A percentile compares a stretch with the other conserved stretches of the same genome.
These are phyloP conservation scores for Zosterops hypoxanthus DNA, from an alignment of 2,113 vertebrate genomes.

Conservation along the genomic window DNA sequence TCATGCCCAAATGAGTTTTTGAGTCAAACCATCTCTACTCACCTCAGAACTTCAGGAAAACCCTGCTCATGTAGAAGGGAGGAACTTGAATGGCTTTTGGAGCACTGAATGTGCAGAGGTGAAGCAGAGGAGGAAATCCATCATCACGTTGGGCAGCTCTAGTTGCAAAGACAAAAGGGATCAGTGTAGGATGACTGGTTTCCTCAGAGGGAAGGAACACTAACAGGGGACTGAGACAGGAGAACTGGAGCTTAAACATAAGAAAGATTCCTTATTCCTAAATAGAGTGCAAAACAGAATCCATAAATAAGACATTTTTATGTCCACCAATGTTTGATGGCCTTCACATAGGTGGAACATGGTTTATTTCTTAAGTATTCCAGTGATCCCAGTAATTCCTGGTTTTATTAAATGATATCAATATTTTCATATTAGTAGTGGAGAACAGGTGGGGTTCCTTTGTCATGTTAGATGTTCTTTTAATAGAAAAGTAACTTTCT, in stretches of 20 bases:
- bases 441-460: background rate
- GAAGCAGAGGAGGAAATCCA: background rate
- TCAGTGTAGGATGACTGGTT: background rate
- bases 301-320: background rate
- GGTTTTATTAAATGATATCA: background rate
- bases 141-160: background rate
- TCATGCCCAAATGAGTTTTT: background rate
- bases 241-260: background rate
- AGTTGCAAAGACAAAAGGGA: background rate
- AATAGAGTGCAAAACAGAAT: background rate
- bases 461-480: background rate
- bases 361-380: background rate
- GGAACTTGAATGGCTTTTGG: background rate
- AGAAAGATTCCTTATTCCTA: background rate
- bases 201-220: background rate
- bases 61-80: background rate
- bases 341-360: background rate
- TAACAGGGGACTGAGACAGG: background rate
- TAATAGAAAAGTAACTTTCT: background rate
- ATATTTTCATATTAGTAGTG: background rate
- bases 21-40: background rate
- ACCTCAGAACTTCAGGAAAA: background rate
- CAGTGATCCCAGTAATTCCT: background rate
- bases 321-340: background rate
- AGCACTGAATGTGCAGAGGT: background rate